phyloP scores from a whole-genome alignment of 1,140 invertebrate species.

The Tetraneura akinire region DNA sequence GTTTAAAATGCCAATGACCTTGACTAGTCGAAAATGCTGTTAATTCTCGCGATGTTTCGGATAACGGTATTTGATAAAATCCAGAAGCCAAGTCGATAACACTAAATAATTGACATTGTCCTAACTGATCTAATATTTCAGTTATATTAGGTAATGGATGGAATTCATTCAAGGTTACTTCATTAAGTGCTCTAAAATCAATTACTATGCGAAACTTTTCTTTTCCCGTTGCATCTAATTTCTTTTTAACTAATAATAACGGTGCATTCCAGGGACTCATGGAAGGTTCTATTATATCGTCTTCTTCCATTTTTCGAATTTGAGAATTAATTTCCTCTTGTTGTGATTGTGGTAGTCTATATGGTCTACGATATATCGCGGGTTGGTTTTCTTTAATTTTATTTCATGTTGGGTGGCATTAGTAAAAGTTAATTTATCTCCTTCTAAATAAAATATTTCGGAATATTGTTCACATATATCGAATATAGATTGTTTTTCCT shows the following conservation, averaged over 20 bases:
- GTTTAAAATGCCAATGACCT: constrained; percentile 58
- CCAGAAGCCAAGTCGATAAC: constrained; percentile 62
- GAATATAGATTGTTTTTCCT: too few species aligned
- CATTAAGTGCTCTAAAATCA: constrained; percentile 56
- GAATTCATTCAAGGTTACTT: constrained; percentile 57
- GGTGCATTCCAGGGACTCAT: constrained; percentile 52
- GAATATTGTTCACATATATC: too few species aligned
- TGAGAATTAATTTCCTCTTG: too few species aligned
- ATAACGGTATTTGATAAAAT: constrained; percentile 62
- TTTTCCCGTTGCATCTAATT: constrained; percentile 54
- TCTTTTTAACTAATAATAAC: constrained; percentile 54
- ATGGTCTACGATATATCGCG: too few species aligned
- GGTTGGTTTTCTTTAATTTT: too few species aligned
- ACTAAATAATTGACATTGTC: constrained; percentile 58
- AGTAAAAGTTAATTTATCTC: too few species aligned
- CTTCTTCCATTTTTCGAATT: constrained; percentile 52
- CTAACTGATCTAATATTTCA: constrained; percentile 59
- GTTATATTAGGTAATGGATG: constrained; percentile 60
- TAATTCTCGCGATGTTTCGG: constrained; percentile 58
- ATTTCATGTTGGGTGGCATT: too few species aligned
- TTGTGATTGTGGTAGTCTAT: too few species aligned
- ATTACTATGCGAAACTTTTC: constrained; percentile 54
- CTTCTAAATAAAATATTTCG: too few species aligned
- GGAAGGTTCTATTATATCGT: constrained; percentile 49
- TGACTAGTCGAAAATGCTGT: constrained; percentile 60